Conservation (phyloP, 2,113 vertebrate genomes). For the Himantopus leucocephalus region DNA sequence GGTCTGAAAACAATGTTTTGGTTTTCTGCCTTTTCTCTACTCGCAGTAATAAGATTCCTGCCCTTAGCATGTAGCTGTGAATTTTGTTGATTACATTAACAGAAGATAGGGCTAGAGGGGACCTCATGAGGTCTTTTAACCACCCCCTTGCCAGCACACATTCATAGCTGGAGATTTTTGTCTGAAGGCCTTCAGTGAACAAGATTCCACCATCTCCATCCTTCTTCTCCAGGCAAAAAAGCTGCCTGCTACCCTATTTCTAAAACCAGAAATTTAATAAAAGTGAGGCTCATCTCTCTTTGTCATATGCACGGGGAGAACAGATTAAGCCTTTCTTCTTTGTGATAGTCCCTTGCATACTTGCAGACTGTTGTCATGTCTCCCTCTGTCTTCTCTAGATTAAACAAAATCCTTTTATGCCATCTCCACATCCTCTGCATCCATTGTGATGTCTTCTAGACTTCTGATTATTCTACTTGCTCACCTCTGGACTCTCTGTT, state of each 20-base stretch:
- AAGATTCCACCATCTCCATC: neutral
- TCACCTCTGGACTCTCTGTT: neutral
- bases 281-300: neutral
- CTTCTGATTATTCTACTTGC: neutral
- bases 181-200: neutral
- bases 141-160: neutral
- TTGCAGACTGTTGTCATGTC: neutral
- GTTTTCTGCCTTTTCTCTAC: neutral
- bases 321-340: neutral
- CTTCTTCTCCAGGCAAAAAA: neutral
- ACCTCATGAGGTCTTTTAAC: neutral
- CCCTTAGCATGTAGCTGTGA: neutral
- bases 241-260: neutral
- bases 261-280: neutral
- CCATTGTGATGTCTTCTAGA: neutral
- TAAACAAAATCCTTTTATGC: neutral
- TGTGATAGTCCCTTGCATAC: neutral
- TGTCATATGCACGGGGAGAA: neutral
- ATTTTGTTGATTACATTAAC: neutral
- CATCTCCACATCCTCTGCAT: neutral
- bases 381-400: neutral
- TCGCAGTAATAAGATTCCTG: neutral
- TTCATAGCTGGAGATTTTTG: neutral
- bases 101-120: neutral
- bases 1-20: neutral